A percentile compares a stretch with the other conserved stretches of the same genome.
Conservation (phyloP, 1,140 invertebrate species). For the Callitettix versicolor region DNA sequence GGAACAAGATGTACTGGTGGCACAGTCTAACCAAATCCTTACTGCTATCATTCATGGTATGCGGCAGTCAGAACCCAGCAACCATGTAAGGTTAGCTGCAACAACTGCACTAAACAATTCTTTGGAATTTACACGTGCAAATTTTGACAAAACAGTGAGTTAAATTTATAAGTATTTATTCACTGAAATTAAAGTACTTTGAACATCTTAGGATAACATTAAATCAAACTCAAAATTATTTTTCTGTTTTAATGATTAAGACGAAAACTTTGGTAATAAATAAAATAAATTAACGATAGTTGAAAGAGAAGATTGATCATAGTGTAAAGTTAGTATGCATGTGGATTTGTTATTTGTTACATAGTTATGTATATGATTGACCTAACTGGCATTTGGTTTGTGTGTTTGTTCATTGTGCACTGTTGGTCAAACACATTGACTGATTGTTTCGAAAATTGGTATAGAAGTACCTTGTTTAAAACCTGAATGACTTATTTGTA, state of each 20-base stretch:
- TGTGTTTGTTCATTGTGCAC: too few relatives aligned
- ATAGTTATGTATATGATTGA: too few relatives aligned
- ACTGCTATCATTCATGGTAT: slow-evolving; percentile 99
- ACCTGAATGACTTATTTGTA: too few relatives aligned
- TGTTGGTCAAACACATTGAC: too few relatives aligned
- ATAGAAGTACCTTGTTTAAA: too few relatives aligned
- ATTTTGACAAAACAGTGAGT: slow-evolving; percentile 88
- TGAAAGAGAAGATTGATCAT: too few relatives aligned
- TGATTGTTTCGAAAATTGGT: too few relatives aligned
- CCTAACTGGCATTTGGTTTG: too few relatives aligned
- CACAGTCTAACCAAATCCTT: slow-evolving; percentile 90
- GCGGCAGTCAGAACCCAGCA: slow-evolving; percentile 70
- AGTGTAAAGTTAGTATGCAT: too few relatives aligned
- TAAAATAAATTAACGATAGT: too few relatives aligned
- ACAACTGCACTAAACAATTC: slow-evolving; percentile 97
- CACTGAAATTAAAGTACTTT: too few relatives aligned
- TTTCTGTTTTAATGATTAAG: neutral
- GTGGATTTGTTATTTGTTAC: too few relatives aligned
- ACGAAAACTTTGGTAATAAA: slow-evolving; percentile 1
- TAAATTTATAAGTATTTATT: neutral
- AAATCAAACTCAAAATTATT: neutral
- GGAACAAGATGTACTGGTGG: slow-evolving; percentile 81
- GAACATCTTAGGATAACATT: neutral
- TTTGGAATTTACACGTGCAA: slow-evolving; percentile 95
- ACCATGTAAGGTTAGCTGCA: slow-evolving; percentile 83